Evolutionary conservation across 2,113 vertebrate species (phyloP), one percentile per base, ranked within the genome.

Genomic region (Sander vitreus): DNA sequence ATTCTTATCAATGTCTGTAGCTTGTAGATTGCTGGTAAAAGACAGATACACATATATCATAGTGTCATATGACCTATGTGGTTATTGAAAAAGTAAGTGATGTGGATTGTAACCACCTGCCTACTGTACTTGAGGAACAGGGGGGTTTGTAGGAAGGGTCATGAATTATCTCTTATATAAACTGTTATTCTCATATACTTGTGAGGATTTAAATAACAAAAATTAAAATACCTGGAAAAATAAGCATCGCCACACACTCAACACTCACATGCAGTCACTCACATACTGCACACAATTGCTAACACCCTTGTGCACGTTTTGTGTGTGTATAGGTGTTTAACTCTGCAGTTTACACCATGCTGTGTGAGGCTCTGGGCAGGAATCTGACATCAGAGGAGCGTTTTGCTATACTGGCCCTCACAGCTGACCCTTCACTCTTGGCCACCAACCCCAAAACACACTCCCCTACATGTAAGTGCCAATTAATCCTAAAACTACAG

Each of bases 401-500:
- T 70, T 96, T 97, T 94, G 97, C 97, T 54, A 91, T 97, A 43
- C 94, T 91, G 63, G 95, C 95, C 55, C 90, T 99, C 75, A 96
- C 96, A 86, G 84, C 25, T 62, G 91, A 95, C 76, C 84, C 85
- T 3, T 88, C 77, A 4, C 74, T 81, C 21, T 65, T 84, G 47
- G 7, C 27, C 39, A 36, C 23, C n/a, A 36, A 72, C 7, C 16
- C 21, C 23, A 71, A 74, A 60, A 76, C 50, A 48, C 19, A 48
- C 33, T 48, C 68, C 8, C 16, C 43, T 50, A 64, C 13, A 47
- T 25, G 88, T 90, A 78, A 27, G 75, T 30, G 27, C 16, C n/a
- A n/a, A n/a, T n/a, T n/a, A 65, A 39, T 50, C 5, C 30, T 55
- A 36, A 57, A 63, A 23, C n/a, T 10, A 18, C 23, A 58, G 8